Conservation (phyloP, 1,140 invertebrate species). For the Ephestia elutella region DNA sequence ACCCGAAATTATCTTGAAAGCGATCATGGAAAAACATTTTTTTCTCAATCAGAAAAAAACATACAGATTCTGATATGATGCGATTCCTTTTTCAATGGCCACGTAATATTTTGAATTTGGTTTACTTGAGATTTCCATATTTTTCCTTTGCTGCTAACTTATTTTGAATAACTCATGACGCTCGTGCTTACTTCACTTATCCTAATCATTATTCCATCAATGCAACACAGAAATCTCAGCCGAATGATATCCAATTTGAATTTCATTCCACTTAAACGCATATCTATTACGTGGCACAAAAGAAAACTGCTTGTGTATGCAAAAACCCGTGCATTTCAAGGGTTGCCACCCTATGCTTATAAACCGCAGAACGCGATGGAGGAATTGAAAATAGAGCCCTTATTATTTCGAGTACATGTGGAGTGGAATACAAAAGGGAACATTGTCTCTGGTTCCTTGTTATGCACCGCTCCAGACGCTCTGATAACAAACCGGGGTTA, state of each 20-base stretch:
- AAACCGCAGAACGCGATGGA: slow-evolving; percentile 49
- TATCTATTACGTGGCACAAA: slow-evolving; percentile 23
- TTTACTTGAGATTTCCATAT: too few species aligned
- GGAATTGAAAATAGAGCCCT: slow-evolving; percentile 67
- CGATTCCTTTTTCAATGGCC: too few species aligned
- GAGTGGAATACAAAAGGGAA: slow-evolving; percentile 54
- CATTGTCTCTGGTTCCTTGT: slow-evolving; percentile 47
- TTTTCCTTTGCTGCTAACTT: background rate
- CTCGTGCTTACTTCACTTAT: background rate
- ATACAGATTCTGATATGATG: too few species aligned
- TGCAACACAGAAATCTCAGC: background rate
- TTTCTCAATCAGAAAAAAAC: too few species aligned
- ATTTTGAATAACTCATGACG: background rate
- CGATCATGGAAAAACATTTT: too few species aligned
- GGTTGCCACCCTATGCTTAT: slow-evolving; percentile 38
- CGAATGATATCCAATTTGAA: slow-evolving; percentile 22
- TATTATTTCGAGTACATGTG: slow-evolving; percentile 63
- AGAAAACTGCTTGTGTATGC: slow-evolving; percentile 38
- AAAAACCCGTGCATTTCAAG: slow-evolving; percentile 47
- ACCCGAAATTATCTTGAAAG: too few species aligned
- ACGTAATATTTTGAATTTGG: too few species aligned
- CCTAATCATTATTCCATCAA: slow-evolving; percentile 3
- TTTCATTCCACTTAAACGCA: slow-evolving; percentile 23
- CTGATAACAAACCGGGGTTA: slow-evolving; percentile 44
- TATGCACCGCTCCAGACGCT: slow-evolving; percentile 39